Base-by-base conservation (phyloP, 2,888 invertebrate species). In the Andrena dorsata region DNA sequence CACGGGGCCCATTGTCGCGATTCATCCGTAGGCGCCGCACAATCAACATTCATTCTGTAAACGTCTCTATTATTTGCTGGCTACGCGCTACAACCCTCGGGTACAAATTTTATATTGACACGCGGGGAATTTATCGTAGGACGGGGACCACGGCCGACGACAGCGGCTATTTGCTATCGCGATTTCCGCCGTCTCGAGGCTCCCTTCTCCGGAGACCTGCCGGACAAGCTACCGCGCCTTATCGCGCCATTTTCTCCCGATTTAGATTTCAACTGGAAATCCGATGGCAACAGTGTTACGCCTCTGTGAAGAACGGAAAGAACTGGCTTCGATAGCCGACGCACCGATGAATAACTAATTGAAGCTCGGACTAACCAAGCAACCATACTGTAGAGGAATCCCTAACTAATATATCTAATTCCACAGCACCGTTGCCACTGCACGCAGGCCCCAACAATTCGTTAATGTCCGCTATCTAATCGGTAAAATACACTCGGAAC, bases 11-110 rank as follows among this genome's bases (percentile, higher is more conserved):
- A 74, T 80, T 82, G 74, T 74, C 74, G 65, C 70, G 69, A 47
- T 66, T 35, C 51, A 69, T 61, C 65, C 73, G 69, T 73, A 69
- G 68, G 66, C 70, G 71, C 41, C 66, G 72, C 49, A 26, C 60
- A 49, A 58, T 47, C 53, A 56, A 56, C 80, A 49, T 63, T 72
- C 28, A 51, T 56, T 63, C 63, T 49, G 61, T 58, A 56, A 63
- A 80, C 72, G 80, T 80, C 80, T 80, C 80, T 72, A 66, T 80
- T 80, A 72, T 80, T 80, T 72, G 80, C 53, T 35, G 51, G 71
- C 6, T 47, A 3, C 47, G 49, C 32, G 23, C 41, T 20, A 66
- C 61, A 72, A 79, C 71, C 80, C 65, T 61, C 30, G 7, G 30
- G 8, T 16, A 20, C 20, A n/a, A 16, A 63, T 56, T 72, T 66